These are phyloP conservation scores for Drosophila prosaltans DNA, from an alignment of 1,140 invertebrate genomes.

Conservation along the genomic window DNA sequence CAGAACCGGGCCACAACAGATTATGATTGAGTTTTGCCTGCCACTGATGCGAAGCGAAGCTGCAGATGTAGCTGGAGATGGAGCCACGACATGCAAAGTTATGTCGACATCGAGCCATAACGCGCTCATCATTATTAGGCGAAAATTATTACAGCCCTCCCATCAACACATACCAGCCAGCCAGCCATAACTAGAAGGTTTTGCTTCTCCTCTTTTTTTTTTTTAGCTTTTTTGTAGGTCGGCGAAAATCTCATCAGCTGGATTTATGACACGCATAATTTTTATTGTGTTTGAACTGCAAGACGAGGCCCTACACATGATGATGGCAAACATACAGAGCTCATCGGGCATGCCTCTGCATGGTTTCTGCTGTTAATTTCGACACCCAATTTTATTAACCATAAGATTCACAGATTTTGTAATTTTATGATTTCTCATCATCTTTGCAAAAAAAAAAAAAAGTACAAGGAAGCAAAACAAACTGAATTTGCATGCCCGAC, in stretches of 20 bases:
- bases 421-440: conserved; percentile 15
- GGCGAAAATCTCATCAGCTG: conserved; percentile 72
- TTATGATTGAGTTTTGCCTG: conserved; percentile 74
- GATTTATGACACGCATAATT: conserved; percentile 81
- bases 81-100: conserved; percentile 67
- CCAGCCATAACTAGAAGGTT: conserved; percentile 53
- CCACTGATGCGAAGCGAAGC: conserved; percentile 40
- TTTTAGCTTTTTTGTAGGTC: conserved; percentile 27
- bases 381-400: conserved; percentile 20
- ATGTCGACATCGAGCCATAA: conserved; percentile 73
- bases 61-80: too few species aligned
- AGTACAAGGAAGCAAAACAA: background rate
- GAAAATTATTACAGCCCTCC: conserved; percentile 75
- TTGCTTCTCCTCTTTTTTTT: conserved; percentile 17
- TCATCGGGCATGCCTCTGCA: conserved; percentile 8
- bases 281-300: conserved; percentile 81
- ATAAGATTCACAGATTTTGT: conserved; percentile 20
- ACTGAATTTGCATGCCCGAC: background rate
- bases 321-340: background rate
- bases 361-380: conserved; percentile 14
- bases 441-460: background rate
- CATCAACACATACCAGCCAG: conserved; percentile 18
- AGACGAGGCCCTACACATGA: conserved; percentile 13
- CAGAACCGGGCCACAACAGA: conserved; percentile 58
- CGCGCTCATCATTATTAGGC: conserved; percentile 78